Evolutionary conservation across 1,140 invertebrate genomes (phyloP).

Genomic region (Copidosoma floridanum): DNA sequence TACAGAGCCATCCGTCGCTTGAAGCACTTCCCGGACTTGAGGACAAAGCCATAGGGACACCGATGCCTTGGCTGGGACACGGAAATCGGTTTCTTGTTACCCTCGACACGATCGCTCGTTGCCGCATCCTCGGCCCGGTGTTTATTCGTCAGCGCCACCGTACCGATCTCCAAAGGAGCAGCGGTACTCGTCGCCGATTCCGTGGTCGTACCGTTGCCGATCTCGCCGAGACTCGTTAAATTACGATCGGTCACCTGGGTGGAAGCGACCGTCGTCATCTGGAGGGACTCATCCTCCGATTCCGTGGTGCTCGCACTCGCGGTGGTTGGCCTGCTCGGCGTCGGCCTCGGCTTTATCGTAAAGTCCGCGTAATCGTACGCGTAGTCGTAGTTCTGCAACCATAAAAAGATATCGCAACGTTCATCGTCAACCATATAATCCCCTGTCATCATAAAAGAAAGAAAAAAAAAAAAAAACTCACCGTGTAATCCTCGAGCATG

Average conservation of each 20-base stretch:
- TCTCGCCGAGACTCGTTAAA: not conserved
- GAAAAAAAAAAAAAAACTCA: conserved; percentile 35
- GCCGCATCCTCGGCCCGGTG: conserved; percentile 14
- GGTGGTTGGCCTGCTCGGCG: not conserved
- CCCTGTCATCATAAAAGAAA: not conserved
- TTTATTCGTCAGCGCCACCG: not conserved
- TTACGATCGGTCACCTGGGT: not conserved
- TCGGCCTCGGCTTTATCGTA: conserved; percentile 45
- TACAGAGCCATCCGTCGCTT: conserved; percentile 21
- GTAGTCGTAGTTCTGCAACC: conserved; percentile 52
- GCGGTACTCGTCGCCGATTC: not conserved
- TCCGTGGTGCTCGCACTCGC: not conserved
- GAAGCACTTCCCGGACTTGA: conserved; percentile 20
- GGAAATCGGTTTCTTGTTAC: not conserved
- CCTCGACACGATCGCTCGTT: not conserved
- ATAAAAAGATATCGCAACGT: not conserved
- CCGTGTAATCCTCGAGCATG: conserved; percentile 57
- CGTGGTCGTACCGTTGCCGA: not conserved
- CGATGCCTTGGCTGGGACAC: conserved; percentile 10
- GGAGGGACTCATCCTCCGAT: not conserved
- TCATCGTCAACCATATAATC: not conserved
- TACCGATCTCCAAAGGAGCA: not conserved
- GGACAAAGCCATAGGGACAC: conserved; percentile 12
- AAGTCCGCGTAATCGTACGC: conserved; percentile 57
- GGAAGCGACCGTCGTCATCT: not conserved